These are phyloP conservation scores for Rhysida immarginata DNA, from an alignment of 1,140 invertebrate genomes.

Conservation along the genomic window DNA sequence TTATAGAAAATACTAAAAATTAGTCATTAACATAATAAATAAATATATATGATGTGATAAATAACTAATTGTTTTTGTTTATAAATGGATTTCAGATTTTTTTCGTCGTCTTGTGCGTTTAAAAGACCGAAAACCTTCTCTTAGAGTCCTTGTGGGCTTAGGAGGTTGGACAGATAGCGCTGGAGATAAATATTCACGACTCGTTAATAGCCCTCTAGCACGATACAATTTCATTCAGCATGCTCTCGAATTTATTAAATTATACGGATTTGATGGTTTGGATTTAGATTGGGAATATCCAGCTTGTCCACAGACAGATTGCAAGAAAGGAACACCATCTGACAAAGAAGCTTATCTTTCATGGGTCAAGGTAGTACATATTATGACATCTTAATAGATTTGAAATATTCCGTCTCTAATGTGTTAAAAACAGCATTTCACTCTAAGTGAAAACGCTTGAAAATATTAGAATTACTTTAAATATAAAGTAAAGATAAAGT, in stretches of 20 bases:
- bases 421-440: neutral
- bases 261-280: constrained; percentile 60
- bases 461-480: neutral
- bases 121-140: constrained; percentile 44
- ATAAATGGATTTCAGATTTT: no score
- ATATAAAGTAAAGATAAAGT: neutral
- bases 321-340: constrained; percentile 52
- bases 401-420: neutral
- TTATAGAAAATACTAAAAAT: no score
- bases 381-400: neutral
- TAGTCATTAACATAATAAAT: no score
- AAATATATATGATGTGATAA: no score
- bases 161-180: constrained; percentile 83
- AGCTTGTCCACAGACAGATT: constrained; percentile 79
- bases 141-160: constrained; percentile 63
- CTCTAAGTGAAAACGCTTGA: neutral
- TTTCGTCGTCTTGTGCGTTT: constrained; percentile 59
- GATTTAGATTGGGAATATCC: constrained; percentile 86
- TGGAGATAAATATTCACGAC: constrained; percentile 62
- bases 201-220: constrained; percentile 44
- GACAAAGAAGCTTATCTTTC: constrained; percentile 63
- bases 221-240: constrained; percentile 52
- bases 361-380: neutral
- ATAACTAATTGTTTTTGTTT: no score
- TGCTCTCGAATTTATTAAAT: constrained; percentile 47